phyloP scores from a whole-genome alignment of 2,797 vertebrate genomes.

The Diplodus puntazzo region DNA sequence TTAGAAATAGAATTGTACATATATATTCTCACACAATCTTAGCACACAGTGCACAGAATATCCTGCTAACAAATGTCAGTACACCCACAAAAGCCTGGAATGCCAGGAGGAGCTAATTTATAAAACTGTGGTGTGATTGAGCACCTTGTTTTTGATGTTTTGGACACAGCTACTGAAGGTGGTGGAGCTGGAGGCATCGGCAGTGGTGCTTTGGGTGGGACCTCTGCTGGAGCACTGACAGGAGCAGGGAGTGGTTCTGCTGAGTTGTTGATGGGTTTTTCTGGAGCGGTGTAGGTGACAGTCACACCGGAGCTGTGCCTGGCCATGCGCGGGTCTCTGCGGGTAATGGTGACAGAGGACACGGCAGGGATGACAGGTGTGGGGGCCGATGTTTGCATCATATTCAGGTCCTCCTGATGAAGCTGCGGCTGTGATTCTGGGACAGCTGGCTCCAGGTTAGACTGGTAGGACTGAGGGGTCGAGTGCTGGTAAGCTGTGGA shows the following conservation, averaged over 20 bases:
- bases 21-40: background rate
- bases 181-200: conserved; percentile 80
- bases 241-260: conserved; percentile 47
- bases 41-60: background rate
- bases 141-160: conserved; percentile 73
- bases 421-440: conserved; percentile 70
- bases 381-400: conserved; percentile 60
- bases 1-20: background rate
- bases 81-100: background rate
- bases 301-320: conserved; percentile 74
- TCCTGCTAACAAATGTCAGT: background rate
- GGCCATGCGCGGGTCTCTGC: conserved; percentile 93
- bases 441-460: conserved; percentile 62
- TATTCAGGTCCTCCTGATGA: conserved; percentile 74
- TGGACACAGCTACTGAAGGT: conserved; percentile 49
- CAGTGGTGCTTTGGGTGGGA: conserved; percentile 61
- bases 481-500: conserved; percentile 41
- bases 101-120: background rate
- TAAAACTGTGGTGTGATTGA: conserved; percentile 8
- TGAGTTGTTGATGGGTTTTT: conserved; percentile 56
- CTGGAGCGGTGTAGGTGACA: conserved; percentile 56
- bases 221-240: conserved; percentile 67
- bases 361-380: conserved; percentile 70
- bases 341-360: conserved; percentile 91
- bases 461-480: conserved; percentile 49